These are phyloP conservation scores for Halictus ligatus DNA, from an alignment of 2,888 invertebrate genomes.

Conservation along the genomic window DNA sequence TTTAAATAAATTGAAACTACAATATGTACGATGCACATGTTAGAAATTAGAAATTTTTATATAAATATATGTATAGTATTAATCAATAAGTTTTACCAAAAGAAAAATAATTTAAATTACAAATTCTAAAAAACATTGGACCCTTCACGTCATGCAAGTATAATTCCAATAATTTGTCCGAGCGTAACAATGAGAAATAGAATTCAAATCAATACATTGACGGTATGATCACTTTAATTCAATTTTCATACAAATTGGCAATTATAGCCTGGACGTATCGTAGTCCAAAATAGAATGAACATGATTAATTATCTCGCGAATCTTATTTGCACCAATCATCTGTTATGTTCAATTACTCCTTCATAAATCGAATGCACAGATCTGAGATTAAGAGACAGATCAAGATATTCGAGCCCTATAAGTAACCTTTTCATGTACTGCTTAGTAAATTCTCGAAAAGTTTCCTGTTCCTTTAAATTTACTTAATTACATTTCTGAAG, in stretches of 20 bases:
- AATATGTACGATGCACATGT: slow-evolving; percentile 1
- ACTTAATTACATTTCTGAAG: slow-evolving; percentile 42
- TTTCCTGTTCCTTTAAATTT: background rate
- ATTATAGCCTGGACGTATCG: slow-evolving; percentile 77
- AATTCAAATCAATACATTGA: slow-evolving; percentile 58
- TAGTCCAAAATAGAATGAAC: slow-evolving; percentile 74
- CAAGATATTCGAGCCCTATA: slow-evolving; percentile 44
- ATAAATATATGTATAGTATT: background rate
- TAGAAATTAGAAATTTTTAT: background rate
- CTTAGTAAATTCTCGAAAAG: slow-evolving; percentile 42
- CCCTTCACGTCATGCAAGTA: slow-evolving; percentile 31
- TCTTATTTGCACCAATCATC: slow-evolving; percentile 57
- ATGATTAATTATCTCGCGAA: slow-evolving; percentile 51
- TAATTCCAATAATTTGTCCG: slow-evolving; percentile 6
- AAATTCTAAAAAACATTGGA: slow-evolving; percentile 44
- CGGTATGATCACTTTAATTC: slow-evolving; percentile 62
- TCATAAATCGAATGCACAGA: slow-evolving; percentile 49
- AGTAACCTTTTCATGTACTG: slow-evolving; percentile 50
- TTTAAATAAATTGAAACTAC: slow-evolving; percentile 6
- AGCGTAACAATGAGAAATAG: background rate
- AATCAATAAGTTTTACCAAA: slow-evolving; percentile 12
- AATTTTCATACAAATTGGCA: slow-evolving; percentile 73
- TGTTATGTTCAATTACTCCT: slow-evolving; percentile 40
- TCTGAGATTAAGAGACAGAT: slow-evolving; percentile 56
- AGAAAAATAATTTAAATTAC: slow-evolving; percentile 17